Evolutionary conservation across 2,113 vertebrate genomes (phyloP).

Genomic region (Lepus americanus): DNA sequence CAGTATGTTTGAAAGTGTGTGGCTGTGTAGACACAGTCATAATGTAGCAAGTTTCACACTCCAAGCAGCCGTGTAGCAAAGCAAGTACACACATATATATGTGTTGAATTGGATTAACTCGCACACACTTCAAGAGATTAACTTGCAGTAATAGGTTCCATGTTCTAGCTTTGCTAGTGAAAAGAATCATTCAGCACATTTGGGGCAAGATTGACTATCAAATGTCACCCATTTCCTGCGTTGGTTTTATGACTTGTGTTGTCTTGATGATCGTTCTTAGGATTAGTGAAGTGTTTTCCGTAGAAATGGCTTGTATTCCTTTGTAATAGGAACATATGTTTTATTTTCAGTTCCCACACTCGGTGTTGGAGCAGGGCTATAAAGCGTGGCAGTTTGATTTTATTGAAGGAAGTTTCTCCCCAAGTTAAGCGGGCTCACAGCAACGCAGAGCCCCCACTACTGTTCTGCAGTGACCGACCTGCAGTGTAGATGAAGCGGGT

Average conservation of each 20-base stretch:
- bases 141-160: conserved; percentile 29
- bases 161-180: conserved; percentile 14
- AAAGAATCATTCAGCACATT: background rate
- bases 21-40: background rate
- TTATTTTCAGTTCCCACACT: conserved; percentile 62
- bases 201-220: conserved; percentile 61
- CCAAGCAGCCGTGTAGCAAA: background rate
- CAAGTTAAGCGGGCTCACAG: conserved; percentile 30
- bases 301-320: conserved; percentile 67
- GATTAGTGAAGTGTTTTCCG: conserved; percentile 61
- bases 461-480: background rate
- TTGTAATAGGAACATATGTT: conserved; percentile 72
- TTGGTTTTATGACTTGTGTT: conserved; percentile 41
- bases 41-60: conserved; percentile 11
- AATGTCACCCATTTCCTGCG: background rate
- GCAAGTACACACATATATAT: background rate
- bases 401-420: conserved; percentile 48
- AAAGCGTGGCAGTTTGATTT: conserved; percentile 63
- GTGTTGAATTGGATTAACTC: background rate
- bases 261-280: conserved; percentile 36
- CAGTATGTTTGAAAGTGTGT: conserved; percentile 3
- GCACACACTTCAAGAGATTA: conserved; percentile 42
- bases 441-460: background rate
- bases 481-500: background rate
- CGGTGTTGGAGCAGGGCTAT: conserved; percentile 34